These are phyloP conservation scores for Sarcophaga peregrina DNA, from an alignment of 1,140 invertebrate genomes.

Conservation along the genomic window DNA sequence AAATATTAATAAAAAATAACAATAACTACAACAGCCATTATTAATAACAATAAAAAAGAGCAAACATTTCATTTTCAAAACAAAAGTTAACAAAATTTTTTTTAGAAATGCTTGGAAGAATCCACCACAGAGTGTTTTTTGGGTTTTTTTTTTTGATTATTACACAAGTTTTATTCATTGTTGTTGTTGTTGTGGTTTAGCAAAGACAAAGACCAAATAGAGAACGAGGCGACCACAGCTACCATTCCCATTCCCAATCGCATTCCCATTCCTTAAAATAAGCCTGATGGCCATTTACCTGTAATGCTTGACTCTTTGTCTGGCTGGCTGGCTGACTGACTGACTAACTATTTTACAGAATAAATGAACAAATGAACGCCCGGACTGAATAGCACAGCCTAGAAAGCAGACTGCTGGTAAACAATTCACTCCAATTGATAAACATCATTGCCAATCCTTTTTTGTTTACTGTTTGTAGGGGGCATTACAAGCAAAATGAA, in stretches of 20 bases:
- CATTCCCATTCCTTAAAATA: too few species aligned
- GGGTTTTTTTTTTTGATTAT: not conserved
- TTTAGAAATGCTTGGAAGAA: not conserved
- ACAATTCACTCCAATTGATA: slow-evolving; percentile 27
- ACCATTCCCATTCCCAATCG: not conserved
- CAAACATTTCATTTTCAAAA: not conserved
- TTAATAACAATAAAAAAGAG: slow-evolving; percentile 1
- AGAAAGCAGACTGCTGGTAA: not conserved
- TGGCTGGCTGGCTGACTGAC: not conserved
- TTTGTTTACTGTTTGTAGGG: slow-evolving; percentile 27
- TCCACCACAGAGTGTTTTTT: not conserved
- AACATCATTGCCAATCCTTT: slow-evolving; percentile 21
- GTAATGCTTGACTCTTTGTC: not conserved
- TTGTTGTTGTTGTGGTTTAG: not conserved
- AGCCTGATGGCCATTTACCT: too few species aligned
- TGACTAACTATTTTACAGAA: not conserved
- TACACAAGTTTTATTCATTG: not conserved
- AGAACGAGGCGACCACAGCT: not conserved
- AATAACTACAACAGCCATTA: not conserved
- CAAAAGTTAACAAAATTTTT: not conserved
- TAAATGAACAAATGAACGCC: not conserved
- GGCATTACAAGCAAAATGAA: not conserved
- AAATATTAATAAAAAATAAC: slow-evolving; percentile 12
- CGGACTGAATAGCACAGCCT: too few species aligned
- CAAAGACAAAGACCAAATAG: not conserved